Evolutionary conservation across 2,113 vertebrate genomes (phyloP).

Genomic region (Pampusana beccarii): DNA sequence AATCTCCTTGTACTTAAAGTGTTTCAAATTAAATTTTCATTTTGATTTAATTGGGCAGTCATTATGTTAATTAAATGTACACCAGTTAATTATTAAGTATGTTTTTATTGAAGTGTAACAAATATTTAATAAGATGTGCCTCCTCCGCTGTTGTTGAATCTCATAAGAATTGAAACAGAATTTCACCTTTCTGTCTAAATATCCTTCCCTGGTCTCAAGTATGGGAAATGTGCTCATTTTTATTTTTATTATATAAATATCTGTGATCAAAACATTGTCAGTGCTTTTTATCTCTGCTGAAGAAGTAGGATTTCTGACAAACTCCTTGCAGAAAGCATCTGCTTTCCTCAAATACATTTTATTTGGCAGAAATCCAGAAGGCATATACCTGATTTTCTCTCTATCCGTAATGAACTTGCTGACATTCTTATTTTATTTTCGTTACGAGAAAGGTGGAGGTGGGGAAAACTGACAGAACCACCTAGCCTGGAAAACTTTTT

Average conservation of each 20-base stretch:
- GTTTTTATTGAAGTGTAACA: constrained; percentile 59
- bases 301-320: constrained; percentile 28
- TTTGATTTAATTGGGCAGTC: constrained; percentile 56
- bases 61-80: constrained; percentile 65
- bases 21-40: constrained; percentile 59
- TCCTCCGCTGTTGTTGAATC: not conserved
- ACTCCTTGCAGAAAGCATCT: constrained; percentile 15
- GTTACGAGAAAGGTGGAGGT: not conserved
- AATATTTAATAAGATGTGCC: constrained; percentile 52
- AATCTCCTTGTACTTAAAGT: constrained; percentile 28
- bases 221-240: constrained; percentile 40
- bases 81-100: constrained; percentile 56
- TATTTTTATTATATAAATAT: constrained; percentile 57
- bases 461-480: not conserved
- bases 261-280: constrained; percentile 52
- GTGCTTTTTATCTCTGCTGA: constrained; percentile 48
- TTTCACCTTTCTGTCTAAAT: constrained; percentile 48
- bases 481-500: not conserved
- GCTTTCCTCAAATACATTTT: not conserved
- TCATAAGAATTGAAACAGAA: not conserved
- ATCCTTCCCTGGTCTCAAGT: constrained; percentile 35
- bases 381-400: not conserved
- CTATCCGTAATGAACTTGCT: constrained; percentile 29
- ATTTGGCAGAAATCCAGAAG: constrained; percentile 33
- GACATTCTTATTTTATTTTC: constrained; percentile 7